Evolutionary conservation across 2,888 invertebrate species (phyloP).

Genomic region (Eurois occulta): DNA sequence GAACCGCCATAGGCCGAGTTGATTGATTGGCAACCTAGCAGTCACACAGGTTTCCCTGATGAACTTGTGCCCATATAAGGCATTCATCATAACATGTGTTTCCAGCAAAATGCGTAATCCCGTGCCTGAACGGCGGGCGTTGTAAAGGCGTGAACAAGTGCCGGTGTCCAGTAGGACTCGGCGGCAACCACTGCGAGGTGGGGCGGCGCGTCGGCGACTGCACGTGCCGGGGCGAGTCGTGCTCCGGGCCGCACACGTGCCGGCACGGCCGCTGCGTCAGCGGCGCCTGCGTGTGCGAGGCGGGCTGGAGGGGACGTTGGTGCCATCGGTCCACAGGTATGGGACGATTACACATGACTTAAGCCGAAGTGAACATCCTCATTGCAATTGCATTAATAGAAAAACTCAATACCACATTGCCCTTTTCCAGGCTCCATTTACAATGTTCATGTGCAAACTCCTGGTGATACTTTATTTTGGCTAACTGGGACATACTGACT

Average conservation of each 20-base stretch:
- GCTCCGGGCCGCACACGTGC: conserved; percentile 93
- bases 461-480: neutral
- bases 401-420: neutral
- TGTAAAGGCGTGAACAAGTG: conserved; percentile 97
- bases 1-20: neutral
- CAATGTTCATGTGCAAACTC: neutral
- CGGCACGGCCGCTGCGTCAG: conserved; percentile 94
- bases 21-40: neutral
- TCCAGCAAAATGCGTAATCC: conserved; percentile 96
- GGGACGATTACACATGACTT: neutral
- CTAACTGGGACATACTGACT: neutral
- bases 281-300: conserved; percentile 94
- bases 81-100: conserved; percentile 7
- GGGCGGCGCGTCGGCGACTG: conserved; percentile 94
- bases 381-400: neutral
- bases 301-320: conserved; percentile 95
- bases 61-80: neutral
- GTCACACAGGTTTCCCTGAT: neutral
- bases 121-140: conserved; percentile 97
- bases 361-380: neutral
- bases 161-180: conserved; percentile 95
- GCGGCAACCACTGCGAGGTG: conserved; percentile 98
- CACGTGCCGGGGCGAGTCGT: conserved; percentile 93
- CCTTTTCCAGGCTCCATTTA: neutral
- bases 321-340: conserved; percentile 93